Evolutionary conservation across 1,140 invertebrate species (phyloP), one percentile per base, ranked within the genome.

Genomic region (Monochamus saltuarius): DNA sequence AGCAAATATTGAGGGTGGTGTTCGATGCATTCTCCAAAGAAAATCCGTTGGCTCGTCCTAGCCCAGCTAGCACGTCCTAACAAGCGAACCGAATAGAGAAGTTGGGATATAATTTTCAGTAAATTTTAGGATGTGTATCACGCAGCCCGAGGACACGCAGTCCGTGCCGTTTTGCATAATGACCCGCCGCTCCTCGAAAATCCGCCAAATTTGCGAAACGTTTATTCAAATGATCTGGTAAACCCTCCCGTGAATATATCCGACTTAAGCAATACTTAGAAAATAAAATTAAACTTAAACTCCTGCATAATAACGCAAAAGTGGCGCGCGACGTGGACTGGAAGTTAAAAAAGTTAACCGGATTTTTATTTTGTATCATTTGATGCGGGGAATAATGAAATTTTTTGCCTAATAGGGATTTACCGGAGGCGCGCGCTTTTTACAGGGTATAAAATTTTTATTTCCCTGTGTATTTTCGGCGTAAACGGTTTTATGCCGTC

Each of bases 191-290:
- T 56, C 49, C 59, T 54, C 52, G 59, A 65, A 65, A 65, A 65
- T 65, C 64, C 64, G 59, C 59, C 52, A 56, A 62, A 65, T 65
- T 65, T 65, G 64, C 64, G 55, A 65, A 65, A 65, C 64, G 64
- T 65, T 65, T 65, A 65, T 65, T 65, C 59, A 65, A 65, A 65
- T 65, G 59, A 65, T 56, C 64, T 45, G 56, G 59, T 59, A 62
- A 59, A 56, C 51, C 54, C 53, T 36, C 50, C 51, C 16, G 49
- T 59, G 56, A 59, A 59, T 59, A 59, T 59, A 59, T 59, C 56
- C 56, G 49, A 59, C 56, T 59, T 59, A 59, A 59, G 35, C 56
- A 47, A 59, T 59, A 59, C 56, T 59, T 19, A 38, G 56, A 59
- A 59, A 59, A 59, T 59, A 59, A 59, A 59, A 59, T 59, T 59